phyloP scores from a whole-genome alignment of 2,888 invertebrate species.

The Synanthedon andrenaeformis region DNA sequence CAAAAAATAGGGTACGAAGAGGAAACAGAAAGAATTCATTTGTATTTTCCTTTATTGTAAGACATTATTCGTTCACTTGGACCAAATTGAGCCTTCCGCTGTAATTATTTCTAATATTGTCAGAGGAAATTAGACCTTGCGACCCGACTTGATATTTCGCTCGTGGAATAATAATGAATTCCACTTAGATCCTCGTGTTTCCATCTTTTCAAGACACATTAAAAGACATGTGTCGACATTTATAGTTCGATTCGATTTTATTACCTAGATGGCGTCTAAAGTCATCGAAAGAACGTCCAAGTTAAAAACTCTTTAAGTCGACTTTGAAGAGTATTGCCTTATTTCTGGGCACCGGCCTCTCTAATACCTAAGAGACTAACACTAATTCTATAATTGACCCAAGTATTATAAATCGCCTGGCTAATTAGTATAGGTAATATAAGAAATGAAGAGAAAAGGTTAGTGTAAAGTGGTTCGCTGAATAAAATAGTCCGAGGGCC shows the following conservation, averaged over 20 bases:
- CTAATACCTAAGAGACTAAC: no score
- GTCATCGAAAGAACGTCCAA: no score
- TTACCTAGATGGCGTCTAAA: no score
- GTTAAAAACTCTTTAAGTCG: background rate
- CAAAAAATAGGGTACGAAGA: background rate
- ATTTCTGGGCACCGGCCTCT: no score
- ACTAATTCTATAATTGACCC: no score
- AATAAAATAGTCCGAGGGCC: background rate
- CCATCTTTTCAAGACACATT: no score
- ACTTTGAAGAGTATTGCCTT: background rate
- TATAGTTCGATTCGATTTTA: no score
- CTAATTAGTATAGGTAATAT: no score
- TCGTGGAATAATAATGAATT: background rate
- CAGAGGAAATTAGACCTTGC: slow-evolving; percentile 13
- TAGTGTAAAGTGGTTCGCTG: background rate
- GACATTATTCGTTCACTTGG: slow-evolving; percentile 11
- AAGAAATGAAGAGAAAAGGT: no score
- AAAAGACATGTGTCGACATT: no score
- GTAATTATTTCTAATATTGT: slow-evolving; percentile 13
- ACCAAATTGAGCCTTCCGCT: slow-evolving; percentile 12
- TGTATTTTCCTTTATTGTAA: slow-evolving; percentile 1
- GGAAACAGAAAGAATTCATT: background rate
- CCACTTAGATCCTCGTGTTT: background rate
- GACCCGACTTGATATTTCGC: background rate
- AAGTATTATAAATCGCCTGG: no score